Evolutionary conservation across 2,113 vertebrate species (phyloP).

Genomic region (Acinonyx jubatus): DNA sequence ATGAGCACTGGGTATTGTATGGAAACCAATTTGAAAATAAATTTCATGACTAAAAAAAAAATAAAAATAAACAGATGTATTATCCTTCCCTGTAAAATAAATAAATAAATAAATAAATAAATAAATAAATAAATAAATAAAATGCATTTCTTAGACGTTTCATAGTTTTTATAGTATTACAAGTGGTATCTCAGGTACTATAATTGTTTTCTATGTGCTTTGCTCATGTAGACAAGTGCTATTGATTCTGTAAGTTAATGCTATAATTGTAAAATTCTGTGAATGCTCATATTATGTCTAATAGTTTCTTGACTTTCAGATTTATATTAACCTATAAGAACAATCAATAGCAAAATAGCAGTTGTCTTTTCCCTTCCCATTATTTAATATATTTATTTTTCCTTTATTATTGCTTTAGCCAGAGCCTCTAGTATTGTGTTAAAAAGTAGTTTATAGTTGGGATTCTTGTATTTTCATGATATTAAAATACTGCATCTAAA

Average conservation of each 20-base stretch:
- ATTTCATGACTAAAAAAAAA: no score
- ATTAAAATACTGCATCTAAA: slow-evolving; percentile 8
- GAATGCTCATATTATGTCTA: neutral
- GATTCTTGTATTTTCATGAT: neutral
- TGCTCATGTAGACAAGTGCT: neutral
- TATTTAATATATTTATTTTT: neutral
- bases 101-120: no score
- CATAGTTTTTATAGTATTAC: neutral
- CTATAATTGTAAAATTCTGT: slow-evolving; percentile 4
- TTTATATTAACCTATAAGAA: neutral
- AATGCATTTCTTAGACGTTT: neutral
- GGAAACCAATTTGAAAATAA: no score
- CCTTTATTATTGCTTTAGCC: neutral
- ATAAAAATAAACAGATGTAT: no score
- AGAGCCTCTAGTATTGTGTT: neutral
- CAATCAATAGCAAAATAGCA: neutral
- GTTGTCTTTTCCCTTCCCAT: neutral
- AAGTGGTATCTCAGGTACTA: neutral
- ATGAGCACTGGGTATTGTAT: no score
- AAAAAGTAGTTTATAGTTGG: neutral
- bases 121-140: neutral
- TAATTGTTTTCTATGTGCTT: slow-evolving; percentile 17
- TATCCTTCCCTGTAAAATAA: no score
- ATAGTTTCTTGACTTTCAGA: neutral
- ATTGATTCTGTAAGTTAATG: neutral